Conservation (phyloP, 2,797 vertebrate species). For the Ibycter americanus region DNA sequence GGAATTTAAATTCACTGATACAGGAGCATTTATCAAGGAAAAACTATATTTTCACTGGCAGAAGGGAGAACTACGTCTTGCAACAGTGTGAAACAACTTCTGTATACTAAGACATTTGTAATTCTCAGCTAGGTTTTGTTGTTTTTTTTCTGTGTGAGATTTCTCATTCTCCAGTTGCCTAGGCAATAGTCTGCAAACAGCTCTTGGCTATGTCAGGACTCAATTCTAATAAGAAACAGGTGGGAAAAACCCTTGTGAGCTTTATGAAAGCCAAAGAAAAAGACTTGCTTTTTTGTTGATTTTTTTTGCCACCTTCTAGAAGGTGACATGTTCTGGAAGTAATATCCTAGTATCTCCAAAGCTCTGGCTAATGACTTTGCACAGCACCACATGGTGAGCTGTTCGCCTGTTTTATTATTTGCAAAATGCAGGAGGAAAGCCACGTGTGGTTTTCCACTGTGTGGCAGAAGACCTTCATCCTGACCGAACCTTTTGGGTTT, state of each 20-base stretch:
- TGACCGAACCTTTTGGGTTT: neutral
- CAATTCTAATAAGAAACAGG: neutral
- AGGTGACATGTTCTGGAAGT: neutral
- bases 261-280: neutral
- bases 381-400: neutral
- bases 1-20: neutral
- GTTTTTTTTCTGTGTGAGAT: neutral
- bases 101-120: neutral
- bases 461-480: neutral
- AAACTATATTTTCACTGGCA: neutral
- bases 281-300: neutral
- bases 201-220: neutral
- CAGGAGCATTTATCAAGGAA: neutral
- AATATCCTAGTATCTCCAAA: neutral
- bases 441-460: neutral
- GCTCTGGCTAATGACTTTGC: neutral
- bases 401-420: neutral
- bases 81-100: neutral
- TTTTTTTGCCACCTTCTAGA: constrained; percentile 6
- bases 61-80: neutral
- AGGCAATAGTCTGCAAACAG: constrained; percentile 27
- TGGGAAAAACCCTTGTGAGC: neutral
- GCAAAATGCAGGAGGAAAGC: neutral
- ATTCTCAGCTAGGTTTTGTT: neutral
- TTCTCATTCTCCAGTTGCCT: neutral